phyloP scores from a whole-genome alignment of 2,797 vertebrate species.

The Morus bassanus region DNA sequence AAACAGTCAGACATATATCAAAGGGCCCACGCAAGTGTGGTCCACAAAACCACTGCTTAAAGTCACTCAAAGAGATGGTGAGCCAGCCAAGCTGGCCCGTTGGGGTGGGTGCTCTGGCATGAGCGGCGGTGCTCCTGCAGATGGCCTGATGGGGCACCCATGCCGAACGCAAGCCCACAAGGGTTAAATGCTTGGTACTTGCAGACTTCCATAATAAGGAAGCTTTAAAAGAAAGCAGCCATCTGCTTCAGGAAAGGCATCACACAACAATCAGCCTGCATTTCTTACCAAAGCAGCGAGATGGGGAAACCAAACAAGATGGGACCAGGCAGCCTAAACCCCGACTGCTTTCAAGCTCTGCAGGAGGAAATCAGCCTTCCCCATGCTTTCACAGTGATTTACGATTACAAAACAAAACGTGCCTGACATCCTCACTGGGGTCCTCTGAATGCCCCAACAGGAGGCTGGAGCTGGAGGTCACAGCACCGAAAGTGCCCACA shows the following conservation, averaged over 20 bases:
- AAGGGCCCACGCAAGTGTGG: background rate
- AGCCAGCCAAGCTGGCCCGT: background rate
- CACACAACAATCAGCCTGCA: constrained; percentile 38
- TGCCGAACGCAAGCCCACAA: background rate
- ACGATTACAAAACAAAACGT: background rate
- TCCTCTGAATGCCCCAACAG: background rate
- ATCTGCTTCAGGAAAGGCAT: constrained; percentile 51
- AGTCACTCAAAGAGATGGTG: background rate
- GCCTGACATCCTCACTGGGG: background rate
- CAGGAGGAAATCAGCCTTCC: background rate
- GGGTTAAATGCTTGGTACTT: constrained; percentile 48
- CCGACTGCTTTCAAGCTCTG: background rate
- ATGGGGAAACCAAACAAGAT: constrained; percentile 17
- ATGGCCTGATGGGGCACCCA: background rate
- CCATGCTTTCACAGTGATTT: background rate
- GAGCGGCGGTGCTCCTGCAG: background rate
- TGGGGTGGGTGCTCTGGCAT: background rate
- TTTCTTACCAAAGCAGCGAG: constrained; percentile 56
- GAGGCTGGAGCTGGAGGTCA: background rate
- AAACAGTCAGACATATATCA: background rate
- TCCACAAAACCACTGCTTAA: background rate
- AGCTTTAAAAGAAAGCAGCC: constrained; percentile 61
- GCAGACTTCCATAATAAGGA: constrained; percentile 23
- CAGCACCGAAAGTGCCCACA: background rate
- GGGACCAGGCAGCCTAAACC: background rate